These are phyloP conservation scores for Phylloscopus whistleri DNA, from an alignment of 2,113 vertebrate species.

Conservation along the genomic window DNA sequence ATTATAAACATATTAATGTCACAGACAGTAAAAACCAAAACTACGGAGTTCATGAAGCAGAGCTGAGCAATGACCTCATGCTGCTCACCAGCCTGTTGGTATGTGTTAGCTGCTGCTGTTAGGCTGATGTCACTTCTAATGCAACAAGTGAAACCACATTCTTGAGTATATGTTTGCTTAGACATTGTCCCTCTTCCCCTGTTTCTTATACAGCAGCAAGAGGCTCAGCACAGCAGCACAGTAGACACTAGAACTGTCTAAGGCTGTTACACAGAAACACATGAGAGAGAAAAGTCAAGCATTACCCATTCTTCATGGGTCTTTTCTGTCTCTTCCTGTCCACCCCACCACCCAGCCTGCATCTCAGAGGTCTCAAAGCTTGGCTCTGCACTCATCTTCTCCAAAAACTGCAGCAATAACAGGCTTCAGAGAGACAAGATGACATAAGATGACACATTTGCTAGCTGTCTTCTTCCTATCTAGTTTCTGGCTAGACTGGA, in stretches of 20 bases:
- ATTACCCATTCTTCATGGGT: not conserved
- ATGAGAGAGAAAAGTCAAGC: not conserved
- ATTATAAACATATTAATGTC: not conserved
- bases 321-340: not conserved
- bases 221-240: not conserved
- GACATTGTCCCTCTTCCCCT: not conserved
- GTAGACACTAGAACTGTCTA: not conserved
- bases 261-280: not conserved
- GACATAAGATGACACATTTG: not conserved
- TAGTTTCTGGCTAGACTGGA: not conserved
- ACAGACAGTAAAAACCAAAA: not conserved
- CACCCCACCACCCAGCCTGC: not conserved
- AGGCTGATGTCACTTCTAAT: not conserved
- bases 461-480: not conserved
- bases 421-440: not conserved
- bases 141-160: not conserved
- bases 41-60: not conserved
- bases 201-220: not conserved
- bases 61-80: not conserved
- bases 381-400: not conserved
- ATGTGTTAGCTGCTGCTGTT: not conserved
- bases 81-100: not conserved
- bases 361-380: not conserved
- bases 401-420: not conserved
- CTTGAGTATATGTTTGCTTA: not conserved